Percentiles rank a stretch among this genome's conserved stretches.
phyloP scores from a whole-genome alignment of 2,888 invertebrate genomes.

The Ommatoiulus sabulosus region DNA sequence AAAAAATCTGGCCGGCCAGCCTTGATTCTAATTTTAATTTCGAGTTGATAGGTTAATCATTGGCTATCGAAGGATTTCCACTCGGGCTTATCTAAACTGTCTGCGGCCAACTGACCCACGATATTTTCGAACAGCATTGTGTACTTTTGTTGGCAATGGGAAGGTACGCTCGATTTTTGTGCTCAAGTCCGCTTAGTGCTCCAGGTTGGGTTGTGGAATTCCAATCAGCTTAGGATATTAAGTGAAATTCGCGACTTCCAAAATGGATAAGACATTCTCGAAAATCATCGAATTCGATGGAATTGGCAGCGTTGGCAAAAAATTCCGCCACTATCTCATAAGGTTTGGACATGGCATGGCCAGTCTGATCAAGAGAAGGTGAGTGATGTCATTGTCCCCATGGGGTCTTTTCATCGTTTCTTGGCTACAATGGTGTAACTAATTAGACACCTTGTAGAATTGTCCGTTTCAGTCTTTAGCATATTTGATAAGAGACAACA shows the following conservation, averaged over 20 bases:
- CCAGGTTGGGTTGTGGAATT: background rate
- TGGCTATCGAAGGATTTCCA: slow-evolving; percentile 23
- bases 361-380: slow-evolving; percentile 28
- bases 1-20: slow-evolving; percentile 40
- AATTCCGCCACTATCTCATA: slow-evolving; percentile 21
- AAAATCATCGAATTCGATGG: slow-evolving; percentile 27
- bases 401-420: background rate
- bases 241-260: background rate
- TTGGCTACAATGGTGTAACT: no score
- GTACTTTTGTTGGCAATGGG: background rate
- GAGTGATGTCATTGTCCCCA: background rate
- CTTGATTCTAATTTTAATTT: slow-evolving; percentile 35
- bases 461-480: no score
- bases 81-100: slow-evolving; percentile 5
- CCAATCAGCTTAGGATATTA: background rate
- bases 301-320: slow-evolving; percentile 7
- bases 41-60: slow-evolving; percentile 33
- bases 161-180: background rate
- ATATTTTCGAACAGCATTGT: background rate
- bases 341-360: slow-evolving; percentile 35
- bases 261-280: background rate
- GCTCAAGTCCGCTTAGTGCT: background rate
- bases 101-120: slow-evolving; percentile 38
- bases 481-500: no score
- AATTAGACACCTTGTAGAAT: no score